Percentiles rank a stretch among this genome's conserved stretches.
Evolutionary conservation across 2,797 vertebrate genomes (phyloP).

Genomic region (Diglossa cyanea): DNA sequence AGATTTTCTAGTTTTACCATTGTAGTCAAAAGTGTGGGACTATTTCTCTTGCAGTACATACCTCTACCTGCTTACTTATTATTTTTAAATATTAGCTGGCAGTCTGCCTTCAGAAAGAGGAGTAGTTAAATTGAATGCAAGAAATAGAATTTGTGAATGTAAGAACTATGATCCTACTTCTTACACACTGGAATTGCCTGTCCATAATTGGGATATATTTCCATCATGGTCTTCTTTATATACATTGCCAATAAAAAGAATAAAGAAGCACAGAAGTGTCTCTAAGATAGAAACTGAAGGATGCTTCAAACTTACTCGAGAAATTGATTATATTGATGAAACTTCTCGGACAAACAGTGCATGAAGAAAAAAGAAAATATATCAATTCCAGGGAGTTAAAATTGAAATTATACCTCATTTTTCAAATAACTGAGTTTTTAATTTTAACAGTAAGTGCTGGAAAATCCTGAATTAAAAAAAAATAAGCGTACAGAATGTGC

Average conservation of each 20-base stretch:
- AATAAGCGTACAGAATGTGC: not conserved
- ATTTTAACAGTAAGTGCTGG: not conserved
- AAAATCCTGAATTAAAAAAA: not conserved
- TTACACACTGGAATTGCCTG: not conserved
- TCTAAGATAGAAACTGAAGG: not conserved
- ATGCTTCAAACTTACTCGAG: not conserved
- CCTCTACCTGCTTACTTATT: not conserved
- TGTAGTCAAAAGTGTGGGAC: not conserved
- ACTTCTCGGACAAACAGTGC: not conserved
- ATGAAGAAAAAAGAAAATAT: not conserved
- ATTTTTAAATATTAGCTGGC: not conserved
- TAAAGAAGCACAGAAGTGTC: not conserved
- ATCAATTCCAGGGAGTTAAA: not conserved
- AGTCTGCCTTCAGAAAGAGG: not conserved
- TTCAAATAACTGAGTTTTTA: not conserved
- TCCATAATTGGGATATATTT: not conserved
- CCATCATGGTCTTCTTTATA: not conserved
- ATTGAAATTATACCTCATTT: not conserved
- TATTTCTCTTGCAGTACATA: not conserved
- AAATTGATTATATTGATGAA: not conserved
- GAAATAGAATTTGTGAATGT: not conserved
- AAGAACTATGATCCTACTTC: not conserved
- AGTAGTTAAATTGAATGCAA: not conserved
- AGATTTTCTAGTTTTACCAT: not conserved
- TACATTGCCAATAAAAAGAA: not conserved